A percentile compares a stretch with the other conserved stretches of the same genome.
These are phyloP conservation scores for Endotricha flammealis DNA, from an alignment of 2,888 invertebrate species.

Conservation along the genomic window DNA sequence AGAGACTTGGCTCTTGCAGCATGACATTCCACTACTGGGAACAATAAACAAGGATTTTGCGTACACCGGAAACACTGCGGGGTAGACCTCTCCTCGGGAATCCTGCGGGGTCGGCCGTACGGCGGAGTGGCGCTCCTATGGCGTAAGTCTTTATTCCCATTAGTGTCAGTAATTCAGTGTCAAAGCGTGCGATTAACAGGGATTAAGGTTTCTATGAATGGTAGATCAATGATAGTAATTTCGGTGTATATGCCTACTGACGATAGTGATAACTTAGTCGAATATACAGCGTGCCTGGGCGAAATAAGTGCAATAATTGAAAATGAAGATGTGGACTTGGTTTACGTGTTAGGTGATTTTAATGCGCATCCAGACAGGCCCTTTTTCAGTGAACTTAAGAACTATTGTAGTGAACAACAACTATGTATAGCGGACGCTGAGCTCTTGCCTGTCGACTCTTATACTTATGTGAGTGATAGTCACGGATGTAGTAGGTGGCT, in stretches of 20 bases:
- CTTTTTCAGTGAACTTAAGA: background rate
- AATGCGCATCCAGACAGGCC: background rate
- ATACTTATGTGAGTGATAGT: conserved; percentile 1
- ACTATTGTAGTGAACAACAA: background rate
- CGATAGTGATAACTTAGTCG: background rate
- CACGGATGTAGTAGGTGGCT: background rate
- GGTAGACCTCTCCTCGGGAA: background rate
- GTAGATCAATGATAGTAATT: background rate
- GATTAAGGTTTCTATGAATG: conserved; percentile 4
- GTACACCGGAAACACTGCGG: conserved; percentile 5
- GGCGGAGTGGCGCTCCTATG: conserved; percentile 14
- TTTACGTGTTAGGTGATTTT: conserved; percentile 1
- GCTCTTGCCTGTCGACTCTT: background rate
- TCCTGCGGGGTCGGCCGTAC: conserved; percentile 8
- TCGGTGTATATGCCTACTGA: conserved; percentile 5
- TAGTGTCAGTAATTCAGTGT: conserved; percentile 10
- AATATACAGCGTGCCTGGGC: conserved; percentile 8
- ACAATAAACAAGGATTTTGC: background rate
- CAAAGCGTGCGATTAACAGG: conserved; percentile 2
- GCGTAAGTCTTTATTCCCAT: conserved; percentile 6
- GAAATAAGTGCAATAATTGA: conserved; percentile 11
- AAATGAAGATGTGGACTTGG: background rate
- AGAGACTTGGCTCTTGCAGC: conserved; percentile 3
- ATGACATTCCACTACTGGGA: conserved; percentile 3
- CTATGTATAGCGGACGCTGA: conserved; percentile 1